phyloP scores from a whole-genome alignment of 2,888 invertebrate species.

The Caenorhabditis becei region DNA sequence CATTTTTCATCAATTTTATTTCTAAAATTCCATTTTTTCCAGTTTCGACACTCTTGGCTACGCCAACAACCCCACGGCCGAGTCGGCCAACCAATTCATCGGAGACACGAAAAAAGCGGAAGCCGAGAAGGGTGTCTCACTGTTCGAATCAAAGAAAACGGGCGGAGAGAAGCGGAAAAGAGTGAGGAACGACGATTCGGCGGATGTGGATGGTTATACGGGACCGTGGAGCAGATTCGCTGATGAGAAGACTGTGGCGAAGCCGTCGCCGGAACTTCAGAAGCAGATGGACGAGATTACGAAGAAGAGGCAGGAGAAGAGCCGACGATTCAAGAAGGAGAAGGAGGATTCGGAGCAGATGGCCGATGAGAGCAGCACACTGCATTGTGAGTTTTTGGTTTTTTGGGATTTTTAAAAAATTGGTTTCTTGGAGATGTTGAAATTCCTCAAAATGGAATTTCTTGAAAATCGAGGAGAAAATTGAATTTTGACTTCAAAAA shows the following conservation, averaged over 20 bases:
- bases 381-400: conserved; percentile 68
- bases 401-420: too few relatives aligned
- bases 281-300: conserved; percentile 94
- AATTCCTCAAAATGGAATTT: too few relatives aligned
- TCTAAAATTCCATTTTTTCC: too few relatives aligned
- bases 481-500: too few relatives aligned
- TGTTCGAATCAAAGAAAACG: conserved; percentile 87
- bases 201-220: conserved; percentile 94
- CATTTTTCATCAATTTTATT: too few relatives aligned
- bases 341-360: conserved; percentile 94
- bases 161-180: conserved; percentile 86
- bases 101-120: conserved; percentile 78
- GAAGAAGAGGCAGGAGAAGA: conserved; percentile 95
- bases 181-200: conserved; percentile 91
- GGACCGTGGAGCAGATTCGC: conserved; percentile 95
- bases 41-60: conserved; percentile 85
- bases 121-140: conserved; percentile 84
- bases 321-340: conserved; percentile 92
- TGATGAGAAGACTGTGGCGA: conserved; percentile 91
- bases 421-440: too few relatives aligned
- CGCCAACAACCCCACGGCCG: conserved; percentile 94
- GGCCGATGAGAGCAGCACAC: conserved; percentile 76
- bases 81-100: conserved; percentile 81
- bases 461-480: too few relatives aligned
- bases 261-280: conserved; percentile 94